Evolutionary conservation across 1,140 invertebrate species (phyloP).

Genomic region (Eumeta japonica): DNA sequence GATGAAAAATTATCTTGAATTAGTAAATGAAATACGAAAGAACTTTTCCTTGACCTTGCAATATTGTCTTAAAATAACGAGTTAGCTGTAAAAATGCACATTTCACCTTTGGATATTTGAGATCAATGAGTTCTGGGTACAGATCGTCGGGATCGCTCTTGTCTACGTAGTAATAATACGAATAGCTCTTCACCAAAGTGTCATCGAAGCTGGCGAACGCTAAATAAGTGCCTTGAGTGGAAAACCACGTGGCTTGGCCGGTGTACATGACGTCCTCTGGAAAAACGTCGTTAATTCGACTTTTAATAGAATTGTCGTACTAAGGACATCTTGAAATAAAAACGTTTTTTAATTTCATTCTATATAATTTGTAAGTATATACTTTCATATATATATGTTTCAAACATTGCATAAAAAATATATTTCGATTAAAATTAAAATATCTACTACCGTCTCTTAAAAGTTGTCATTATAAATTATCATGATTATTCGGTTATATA

Average conservation of each 20-base stretch:
- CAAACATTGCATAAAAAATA: neutral
- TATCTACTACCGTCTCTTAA: too few relatives aligned
- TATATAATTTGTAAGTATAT: neutral
- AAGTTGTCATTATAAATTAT: too few relatives aligned
- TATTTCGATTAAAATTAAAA: too few relatives aligned
- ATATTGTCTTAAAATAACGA: too few relatives aligned
- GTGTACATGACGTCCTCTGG: constrained; percentile 87
- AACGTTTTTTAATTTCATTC: neutral
- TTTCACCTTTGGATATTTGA: constrained; percentile 87
- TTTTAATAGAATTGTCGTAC: neutral
- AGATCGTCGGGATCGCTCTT: constrained; percentile 65
- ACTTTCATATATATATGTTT: constrained; percentile 3
- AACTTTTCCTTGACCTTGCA: too few relatives aligned
- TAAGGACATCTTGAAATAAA: neutral
- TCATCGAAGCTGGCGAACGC: constrained; percentile 87
- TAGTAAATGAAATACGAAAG: too few relatives aligned
- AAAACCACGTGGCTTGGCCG: constrained; percentile 88
- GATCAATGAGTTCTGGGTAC: constrained; percentile 66
- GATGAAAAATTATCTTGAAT: too few relatives aligned
- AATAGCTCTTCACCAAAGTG: constrained; percentile 64
- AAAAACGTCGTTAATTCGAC: constrained; percentile 12
- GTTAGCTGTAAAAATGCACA: too few relatives aligned
- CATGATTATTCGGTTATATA: too few relatives aligned
- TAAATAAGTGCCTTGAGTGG: constrained; percentile 73
- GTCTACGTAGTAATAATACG: constrained; percentile 66